phyloP scores from a whole-genome alignment of 64 coral and sea anemone species.

The Trachythela sp. region DNA sequence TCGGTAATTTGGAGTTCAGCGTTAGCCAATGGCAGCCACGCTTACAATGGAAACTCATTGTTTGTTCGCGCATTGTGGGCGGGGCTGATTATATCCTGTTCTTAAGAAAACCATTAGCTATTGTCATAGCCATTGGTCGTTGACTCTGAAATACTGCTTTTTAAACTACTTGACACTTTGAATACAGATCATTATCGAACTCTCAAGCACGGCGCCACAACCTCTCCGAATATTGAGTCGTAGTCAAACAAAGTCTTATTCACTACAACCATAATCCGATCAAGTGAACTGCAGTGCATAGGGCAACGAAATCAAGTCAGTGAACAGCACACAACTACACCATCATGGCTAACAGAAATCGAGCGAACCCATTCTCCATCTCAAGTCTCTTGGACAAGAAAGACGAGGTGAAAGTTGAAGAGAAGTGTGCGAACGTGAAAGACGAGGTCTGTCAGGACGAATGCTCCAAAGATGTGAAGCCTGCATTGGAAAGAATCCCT shows the following conservation, averaged over 20 bases:
- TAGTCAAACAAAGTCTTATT: constrained; percentile 10
- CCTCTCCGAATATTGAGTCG: constrained; percentile 21
- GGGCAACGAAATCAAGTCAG: background rate
- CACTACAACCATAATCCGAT: background rate
- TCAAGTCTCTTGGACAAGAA: constrained; percentile 11
- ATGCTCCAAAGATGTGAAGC: background rate
- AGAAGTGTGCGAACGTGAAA: background rate
- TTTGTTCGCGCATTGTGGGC: background rate
- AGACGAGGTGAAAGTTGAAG: background rate
- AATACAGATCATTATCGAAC: constrained; percentile 22
- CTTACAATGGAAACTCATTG: background rate
- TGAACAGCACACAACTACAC: background rate
- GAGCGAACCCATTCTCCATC: constrained; percentile 5
- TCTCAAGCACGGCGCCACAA: constrained; percentile 17
- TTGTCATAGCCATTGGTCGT: background rate
- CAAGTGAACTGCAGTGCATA: background rate
- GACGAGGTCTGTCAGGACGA: background rate
- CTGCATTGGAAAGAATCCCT: background rate
- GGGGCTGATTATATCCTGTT: constrained; percentile 11
- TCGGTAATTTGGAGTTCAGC: background rate
- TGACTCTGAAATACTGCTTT: background rate
- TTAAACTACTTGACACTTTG: constrained; percentile 27
- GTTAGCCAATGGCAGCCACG: background rate
- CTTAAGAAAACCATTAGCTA: constrained; percentile 12
- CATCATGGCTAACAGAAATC: background rate